Percentiles rank a stretch among this genome's conserved stretches.
phyloP scores from a whole-genome alignment of 2,888 invertebrate genomes.

The Aquatica leii region DNA sequence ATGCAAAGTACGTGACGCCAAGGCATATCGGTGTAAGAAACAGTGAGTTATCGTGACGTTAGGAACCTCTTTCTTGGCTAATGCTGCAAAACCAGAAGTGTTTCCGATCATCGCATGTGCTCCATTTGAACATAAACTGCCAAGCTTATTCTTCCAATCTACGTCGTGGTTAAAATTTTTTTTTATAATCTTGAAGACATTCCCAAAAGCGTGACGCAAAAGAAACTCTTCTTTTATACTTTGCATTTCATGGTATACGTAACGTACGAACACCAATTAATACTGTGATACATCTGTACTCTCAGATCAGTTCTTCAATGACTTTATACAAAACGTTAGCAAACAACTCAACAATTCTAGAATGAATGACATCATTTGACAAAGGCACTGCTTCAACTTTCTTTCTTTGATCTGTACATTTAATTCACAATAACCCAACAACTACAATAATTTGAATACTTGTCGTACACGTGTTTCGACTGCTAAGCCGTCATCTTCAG shows the following conservation, averaged over 20 bases:
- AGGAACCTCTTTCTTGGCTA: constrained; percentile 38
- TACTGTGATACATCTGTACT: not conserved
- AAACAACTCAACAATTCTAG: not conserved
- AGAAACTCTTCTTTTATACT: constrained; percentile 9
- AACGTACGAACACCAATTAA: too few relatives aligned
- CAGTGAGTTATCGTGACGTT: constrained; percentile 40
- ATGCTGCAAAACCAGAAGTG: constrained; percentile 36
- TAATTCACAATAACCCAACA: too few relatives aligned
- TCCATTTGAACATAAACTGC: constrained; percentile 38
- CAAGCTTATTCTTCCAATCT: constrained; percentile 15
- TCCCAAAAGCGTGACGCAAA: not conserved
- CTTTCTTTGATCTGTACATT: constrained; percentile 10
- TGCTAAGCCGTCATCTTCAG: too few relatives aligned
- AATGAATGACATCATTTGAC: constrained; percentile 20
- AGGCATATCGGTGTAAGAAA: constrained; percentile 38
- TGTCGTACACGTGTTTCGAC: too few relatives aligned
- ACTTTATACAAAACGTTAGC: constrained; percentile 19
- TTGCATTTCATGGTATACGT: not conserved
- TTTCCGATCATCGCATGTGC: constrained; percentile 41
- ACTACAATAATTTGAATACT: too few relatives aligned
- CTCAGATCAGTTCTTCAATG: constrained; percentile 2
- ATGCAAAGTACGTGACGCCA: constrained; percentile 23
- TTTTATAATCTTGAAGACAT: constrained; percentile 13
- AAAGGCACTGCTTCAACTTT: constrained; percentile 21
- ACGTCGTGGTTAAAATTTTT: constrained; percentile 13